Evolutionary conservation across 2,888 invertebrate genomes (phyloP), one percentile per base, ranked within the genome.

Genomic region (Papilio demoleus): DNA sequence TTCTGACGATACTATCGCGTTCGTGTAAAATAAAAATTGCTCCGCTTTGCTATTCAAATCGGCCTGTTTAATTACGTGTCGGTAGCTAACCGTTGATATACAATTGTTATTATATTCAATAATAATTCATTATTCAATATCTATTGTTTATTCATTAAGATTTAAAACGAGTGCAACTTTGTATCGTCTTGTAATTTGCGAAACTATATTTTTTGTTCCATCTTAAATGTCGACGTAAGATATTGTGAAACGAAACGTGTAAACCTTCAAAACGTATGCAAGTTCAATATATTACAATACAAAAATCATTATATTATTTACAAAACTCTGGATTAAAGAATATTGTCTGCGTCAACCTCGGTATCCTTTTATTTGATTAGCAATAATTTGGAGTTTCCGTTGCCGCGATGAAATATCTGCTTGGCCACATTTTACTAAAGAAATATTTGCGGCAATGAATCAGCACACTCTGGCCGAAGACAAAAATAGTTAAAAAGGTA

Each of bases 41-140:
- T 79, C 75, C 83, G 83, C 81, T 88, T 90, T 86, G 81, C 87
- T 87, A 87, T 89, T 88, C 86, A 87, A 88, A 88, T 87, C 79
- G 84, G 76, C 81, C 81, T 81, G 81, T 79, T 81, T 84, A 85
- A 87, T 87, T 86, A 84, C 80, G 77, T 83, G 79, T 81, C 81
- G 78, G 75, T 72, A 73, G 73, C 74, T 73, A 71, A 74, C 74
- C 59, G 50, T 65, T 61, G 70, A 72, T 74, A 72, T 71, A 68
- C 69, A 68, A 70, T 64, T 67, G 61, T 27, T 34, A 61, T n/a
- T 34, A 60, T 63, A 22, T 47, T 17, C 17, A 5, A 56, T 19
- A 22, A 45, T 56, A 5, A 56, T 47, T 45, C 17, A 2, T 11
- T n/a, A 34, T 47, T 17, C 14, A 47, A 36, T 63, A 36, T 50